phyloP scores from a whole-genome alignment of 2,113 vertebrate genomes.

The Platycercus adscitus region DNA sequence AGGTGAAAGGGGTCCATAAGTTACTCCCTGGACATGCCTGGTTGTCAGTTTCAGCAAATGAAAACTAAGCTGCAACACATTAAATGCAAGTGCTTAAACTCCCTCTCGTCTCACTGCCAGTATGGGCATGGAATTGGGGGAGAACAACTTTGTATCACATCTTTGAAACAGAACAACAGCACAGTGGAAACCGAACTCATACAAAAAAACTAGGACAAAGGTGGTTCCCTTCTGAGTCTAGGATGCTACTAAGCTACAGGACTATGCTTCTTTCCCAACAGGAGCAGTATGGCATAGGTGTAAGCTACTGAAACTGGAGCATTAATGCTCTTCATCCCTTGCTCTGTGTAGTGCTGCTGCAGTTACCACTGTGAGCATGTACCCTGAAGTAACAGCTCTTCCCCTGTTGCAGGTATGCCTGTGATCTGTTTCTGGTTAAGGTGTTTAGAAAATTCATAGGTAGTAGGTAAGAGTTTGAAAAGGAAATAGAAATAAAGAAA shows the following conservation, averaged over 20 bases:
- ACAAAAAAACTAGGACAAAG: not conserved
- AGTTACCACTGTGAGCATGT: not conserved
- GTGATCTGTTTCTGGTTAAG: not conserved
- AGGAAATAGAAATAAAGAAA: conserved; percentile 18
- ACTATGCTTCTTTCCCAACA: not conserved
- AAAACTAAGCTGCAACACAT: not conserved
- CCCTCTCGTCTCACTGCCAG: not conserved
- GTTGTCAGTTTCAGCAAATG: not conserved
- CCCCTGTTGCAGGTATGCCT: not conserved
- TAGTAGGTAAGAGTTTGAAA: not conserved
- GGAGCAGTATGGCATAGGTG: not conserved
- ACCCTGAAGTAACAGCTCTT: not conserved
- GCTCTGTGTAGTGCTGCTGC: not conserved
- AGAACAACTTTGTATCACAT: rapidly evolving
- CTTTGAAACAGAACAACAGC: not conserved
- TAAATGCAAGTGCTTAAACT: not conserved
- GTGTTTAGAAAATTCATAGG: not conserved
- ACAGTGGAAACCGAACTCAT: not conserved
- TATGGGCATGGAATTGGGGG: not conserved
- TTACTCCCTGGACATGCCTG: not conserved
- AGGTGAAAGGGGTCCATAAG: not conserved
- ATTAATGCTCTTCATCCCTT: not conserved
- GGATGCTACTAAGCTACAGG: not conserved
- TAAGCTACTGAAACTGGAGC: not conserved
- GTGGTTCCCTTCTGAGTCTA: not conserved